Evolutionary conservation across 2,113 vertebrate genomes (phyloP).

Genomic region (Malaclemys terrapin): DNA sequence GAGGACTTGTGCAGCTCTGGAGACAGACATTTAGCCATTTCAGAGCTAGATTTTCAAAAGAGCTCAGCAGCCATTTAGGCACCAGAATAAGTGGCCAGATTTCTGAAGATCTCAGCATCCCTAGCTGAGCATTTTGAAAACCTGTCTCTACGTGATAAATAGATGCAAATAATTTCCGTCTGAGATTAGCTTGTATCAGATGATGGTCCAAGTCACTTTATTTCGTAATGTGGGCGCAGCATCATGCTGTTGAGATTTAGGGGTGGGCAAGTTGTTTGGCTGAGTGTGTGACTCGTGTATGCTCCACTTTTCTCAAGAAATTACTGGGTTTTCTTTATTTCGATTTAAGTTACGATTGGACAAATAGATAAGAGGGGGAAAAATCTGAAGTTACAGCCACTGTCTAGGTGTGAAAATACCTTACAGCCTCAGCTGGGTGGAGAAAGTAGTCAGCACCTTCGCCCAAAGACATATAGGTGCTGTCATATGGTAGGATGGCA

Average conservation of each 20-base stretch:
- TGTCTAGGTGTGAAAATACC: background rate
- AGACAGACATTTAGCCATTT: background rate
- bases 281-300: background rate
- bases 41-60: background rate
- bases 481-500: too few relatives aligned
- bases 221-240: background rate
- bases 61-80: background rate
- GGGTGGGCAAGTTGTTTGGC: background rate
- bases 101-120: background rate
- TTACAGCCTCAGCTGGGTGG: background rate
- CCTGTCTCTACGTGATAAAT: background rate
- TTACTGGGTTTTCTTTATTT: background rate
- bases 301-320: background rate
- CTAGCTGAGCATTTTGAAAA: background rate
- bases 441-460: background rate
- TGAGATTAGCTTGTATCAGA: background rate
- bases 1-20: background rate
- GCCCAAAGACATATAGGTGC: background rate
- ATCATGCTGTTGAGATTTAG: background rate
- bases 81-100: background rate
- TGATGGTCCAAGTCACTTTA: background rate
- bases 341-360: background rate
- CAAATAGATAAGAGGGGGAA: background rate
- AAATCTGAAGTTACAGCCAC: too few relatives aligned
- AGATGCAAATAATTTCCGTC: background rate